Conservation (phyloP, 2,113 vertebrate species). For the Misgurnus mizolepis region DNA sequence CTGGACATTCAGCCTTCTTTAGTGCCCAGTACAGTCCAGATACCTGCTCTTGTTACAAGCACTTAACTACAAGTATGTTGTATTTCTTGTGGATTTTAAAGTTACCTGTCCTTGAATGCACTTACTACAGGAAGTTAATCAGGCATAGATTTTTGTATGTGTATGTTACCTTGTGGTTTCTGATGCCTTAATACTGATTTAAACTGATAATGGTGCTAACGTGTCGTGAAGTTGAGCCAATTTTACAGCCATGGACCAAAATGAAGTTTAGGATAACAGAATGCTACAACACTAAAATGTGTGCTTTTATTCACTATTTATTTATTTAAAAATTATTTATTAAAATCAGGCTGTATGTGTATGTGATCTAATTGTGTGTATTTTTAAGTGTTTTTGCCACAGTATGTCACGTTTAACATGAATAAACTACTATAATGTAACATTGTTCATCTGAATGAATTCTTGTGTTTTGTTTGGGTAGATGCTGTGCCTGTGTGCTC, state of each 20-base stretch:
- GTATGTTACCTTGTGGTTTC: conserved; percentile 35
- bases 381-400: neutral
- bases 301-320: conserved; percentile 3
- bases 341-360: neutral
- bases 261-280: neutral
- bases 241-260: conserved; percentile 5
- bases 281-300: neutral
- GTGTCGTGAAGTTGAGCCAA: neutral
- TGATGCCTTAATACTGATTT: conserved; percentile 43
- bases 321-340: neutral
- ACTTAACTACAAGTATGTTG: conserved; percentile 67
- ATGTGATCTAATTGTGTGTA: neutral
- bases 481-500: neutral
- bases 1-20: conserved; percentile 77
- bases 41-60: conserved; percentile 64
- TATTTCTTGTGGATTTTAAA: neutral
- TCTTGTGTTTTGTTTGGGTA: conserved; percentile 1
- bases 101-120: neutral
- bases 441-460: neutral
- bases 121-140: neutral
- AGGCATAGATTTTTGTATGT: conserved; percentile 2
- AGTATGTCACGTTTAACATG: neutral
- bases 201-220: conserved; percentile 31
- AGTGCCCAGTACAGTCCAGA: conserved; percentile 51
- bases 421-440: conserved; percentile 27